Evolutionary conservation across 2,888 invertebrate genomes (phyloP), one percentile per base, ranked within the genome.

Genomic region (Sphinx pinastri): DNA sequence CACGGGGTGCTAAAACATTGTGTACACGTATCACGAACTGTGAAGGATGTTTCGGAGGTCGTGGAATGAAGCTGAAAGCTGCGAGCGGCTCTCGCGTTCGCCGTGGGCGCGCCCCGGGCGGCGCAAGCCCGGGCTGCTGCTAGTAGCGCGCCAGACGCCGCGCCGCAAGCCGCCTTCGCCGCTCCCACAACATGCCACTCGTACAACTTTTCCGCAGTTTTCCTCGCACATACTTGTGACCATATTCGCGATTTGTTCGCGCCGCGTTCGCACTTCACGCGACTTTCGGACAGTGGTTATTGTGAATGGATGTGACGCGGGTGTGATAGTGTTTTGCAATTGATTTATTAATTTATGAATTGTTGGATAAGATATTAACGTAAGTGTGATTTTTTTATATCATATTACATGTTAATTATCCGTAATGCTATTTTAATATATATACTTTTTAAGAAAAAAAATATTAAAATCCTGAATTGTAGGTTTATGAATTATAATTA

Each of bases 101-200:
- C 74, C 74, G 76, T 73, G 75, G 74, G 72, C 73, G 71, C 71
- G 69, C 73, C 72, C 68, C 72, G 76, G 74, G 75, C 75, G 82
- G 81, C 75, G 67, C 67, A 67, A 52, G 68, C 71, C 86, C 84
- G 83, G 85, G 84, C 82, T 78, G 71, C 82, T 71, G 72, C 79
- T 78, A 89, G 89, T 89, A 75, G 82, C 85, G 85, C 82, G 85
- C 79, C 81, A 81, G 82, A 80, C 83, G 84, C 78, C 85, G 81
- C 77, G 79, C 78, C 81, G 86, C 80, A 77, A 80, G 81, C 85
- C 77, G 81, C 83, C 78, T 81, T 77, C 75, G 75, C 75, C 70
- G 71, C 71, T 71, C 72, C 73, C 74, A 69, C 72, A 71, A 71
- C 73, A 66, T 72, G 71, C 70, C 71, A 68, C 68, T 68, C 72